phyloP scores from a whole-genome alignment of 2,113 vertebrate genomes.

The Heterocephalus glaber region DNA sequence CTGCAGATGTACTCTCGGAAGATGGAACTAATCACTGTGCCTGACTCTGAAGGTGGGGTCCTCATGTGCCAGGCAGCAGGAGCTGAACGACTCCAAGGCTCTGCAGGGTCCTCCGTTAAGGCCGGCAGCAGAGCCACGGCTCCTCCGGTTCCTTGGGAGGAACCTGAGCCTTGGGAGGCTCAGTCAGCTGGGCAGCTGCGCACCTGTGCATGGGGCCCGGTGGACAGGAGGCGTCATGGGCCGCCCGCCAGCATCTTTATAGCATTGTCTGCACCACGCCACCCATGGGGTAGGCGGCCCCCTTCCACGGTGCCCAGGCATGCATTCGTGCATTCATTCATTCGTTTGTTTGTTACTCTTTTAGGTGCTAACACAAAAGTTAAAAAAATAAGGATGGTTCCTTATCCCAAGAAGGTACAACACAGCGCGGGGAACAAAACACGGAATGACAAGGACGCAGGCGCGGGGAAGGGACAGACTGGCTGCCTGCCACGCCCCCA shows the following conservation, averaged over 20 bases:
- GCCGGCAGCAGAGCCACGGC: background rate
- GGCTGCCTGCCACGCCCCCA: background rate
- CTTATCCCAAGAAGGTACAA: background rate
- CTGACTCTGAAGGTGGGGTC: background rate
- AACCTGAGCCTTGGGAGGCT: too few relatives aligned
- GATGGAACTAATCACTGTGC: background rate
- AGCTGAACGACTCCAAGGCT: background rate
- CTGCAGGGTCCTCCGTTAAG: background rate
- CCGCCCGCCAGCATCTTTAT: background rate
- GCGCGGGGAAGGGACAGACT: rapidly evolving
- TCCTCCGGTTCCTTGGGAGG: background rate
- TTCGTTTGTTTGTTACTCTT: background rate
- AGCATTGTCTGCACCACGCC: background rate
- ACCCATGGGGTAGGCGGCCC: background rate
- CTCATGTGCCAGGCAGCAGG: background rate
- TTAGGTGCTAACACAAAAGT: background rate
- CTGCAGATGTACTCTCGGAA: background rate
- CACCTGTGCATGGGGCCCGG: background rate
- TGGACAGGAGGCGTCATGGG: background rate
- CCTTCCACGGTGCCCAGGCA: background rate
- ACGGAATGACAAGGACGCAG: background rate
- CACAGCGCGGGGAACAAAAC: background rate
- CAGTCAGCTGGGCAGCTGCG: background rate
- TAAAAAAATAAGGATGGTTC: background rate
- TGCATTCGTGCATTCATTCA: background rate